Base-by-base conservation (phyloP, 2,888 invertebrate species). In the Cephus runcator region DNA sequence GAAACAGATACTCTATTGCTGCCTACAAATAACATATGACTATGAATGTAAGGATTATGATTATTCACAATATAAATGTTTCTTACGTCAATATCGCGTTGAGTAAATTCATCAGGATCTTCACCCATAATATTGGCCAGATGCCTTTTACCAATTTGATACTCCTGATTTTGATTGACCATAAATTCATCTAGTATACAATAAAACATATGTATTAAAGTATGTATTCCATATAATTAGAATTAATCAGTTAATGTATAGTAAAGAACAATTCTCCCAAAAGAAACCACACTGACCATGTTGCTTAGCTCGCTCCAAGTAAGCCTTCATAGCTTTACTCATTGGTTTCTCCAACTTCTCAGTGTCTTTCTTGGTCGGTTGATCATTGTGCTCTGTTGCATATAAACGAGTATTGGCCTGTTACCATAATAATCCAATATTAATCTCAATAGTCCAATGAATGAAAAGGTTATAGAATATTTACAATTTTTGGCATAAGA, bases 51-150 rank as follows among this genome's bases (percentile, higher is more conserved):
- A 33, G 2, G 30, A 15, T 71, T 11, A n/a, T 56, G 6, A 56
- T 15, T 23, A 23, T 56, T 23, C 9, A 23, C 40, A 35, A 56
- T 75, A 36, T 69, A 35, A 40, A 31, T 56, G 6, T 30, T 23
- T 91, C 92, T 92, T 93, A 97, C 96, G 92, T 98, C 95, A 40
- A 99, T 94, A 90, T 98, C 97, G 77, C 95, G 94, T 89, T 98
- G 97, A 0, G 96, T 96, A 89, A 99, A 97, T 0, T 94, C 95
- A 87, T 98, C 96, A 0, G 96, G 95, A 93, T 99, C 96, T 91
- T 96, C 95, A 0, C 99, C 99, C 99, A 99, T 99, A 95, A 99
- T 99, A 91, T 98, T 99, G 0, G 99, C 99, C 82, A 99, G 94
- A 93, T 99, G 98, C 56, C 98, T 93, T 91, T 96, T 97, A 30